phyloP scores from a whole-genome alignment of 1,140 invertebrate genomes.

The Drosophila sp. region DNA sequence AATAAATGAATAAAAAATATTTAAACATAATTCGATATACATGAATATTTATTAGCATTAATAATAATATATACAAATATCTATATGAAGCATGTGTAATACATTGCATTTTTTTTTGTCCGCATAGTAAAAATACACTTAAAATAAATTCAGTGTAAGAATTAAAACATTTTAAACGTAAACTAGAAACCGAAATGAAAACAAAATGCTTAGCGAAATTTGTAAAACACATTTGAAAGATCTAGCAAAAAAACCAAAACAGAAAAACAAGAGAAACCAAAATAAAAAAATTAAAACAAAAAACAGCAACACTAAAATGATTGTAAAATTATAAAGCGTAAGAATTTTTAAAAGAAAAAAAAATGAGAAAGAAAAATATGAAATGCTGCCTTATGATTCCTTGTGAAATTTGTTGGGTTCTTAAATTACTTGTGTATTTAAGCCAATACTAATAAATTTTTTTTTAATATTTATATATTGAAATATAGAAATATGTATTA shows the following conservation, averaged over 20 bases:
- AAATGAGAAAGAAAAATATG: conserved; percentile 18
- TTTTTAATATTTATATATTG: conserved; percentile 42
- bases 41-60: conserved; percentile 18
- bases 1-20: conserved; percentile 28
- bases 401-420: conserved; percentile 70
- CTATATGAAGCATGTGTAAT: conserved; percentile 38
- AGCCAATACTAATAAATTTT: conserved; percentile 59
- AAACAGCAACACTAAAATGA: conserved; percentile 10
- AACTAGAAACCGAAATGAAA: conserved; percentile 43
- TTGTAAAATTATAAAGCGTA: conserved; percentile 30
- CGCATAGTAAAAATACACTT: conserved; percentile 66
- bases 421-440: conserved; percentile 56
- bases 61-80: conserved; percentile 34
- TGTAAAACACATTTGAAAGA: conserved; percentile 73
- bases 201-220: conserved; percentile 76
- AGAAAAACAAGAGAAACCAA: conserved; percentile 22
- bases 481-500: conserved; percentile 43
- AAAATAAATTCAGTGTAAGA: conserved; percentile 47
- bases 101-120: conserved; percentile 63
- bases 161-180: conserved; percentile 46
- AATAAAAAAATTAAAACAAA: conserved; percentile 15
- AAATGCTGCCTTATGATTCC: conserved; percentile 84
- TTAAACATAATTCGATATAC: conserved; percentile 10
- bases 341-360: conserved; percentile 36
- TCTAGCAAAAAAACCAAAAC: conserved; percentile 57